These are phyloP conservation scores for Bradypus variegatus DNA, from an alignment of 2,797 vertebrate species.

Conservation along the genomic window DNA sequence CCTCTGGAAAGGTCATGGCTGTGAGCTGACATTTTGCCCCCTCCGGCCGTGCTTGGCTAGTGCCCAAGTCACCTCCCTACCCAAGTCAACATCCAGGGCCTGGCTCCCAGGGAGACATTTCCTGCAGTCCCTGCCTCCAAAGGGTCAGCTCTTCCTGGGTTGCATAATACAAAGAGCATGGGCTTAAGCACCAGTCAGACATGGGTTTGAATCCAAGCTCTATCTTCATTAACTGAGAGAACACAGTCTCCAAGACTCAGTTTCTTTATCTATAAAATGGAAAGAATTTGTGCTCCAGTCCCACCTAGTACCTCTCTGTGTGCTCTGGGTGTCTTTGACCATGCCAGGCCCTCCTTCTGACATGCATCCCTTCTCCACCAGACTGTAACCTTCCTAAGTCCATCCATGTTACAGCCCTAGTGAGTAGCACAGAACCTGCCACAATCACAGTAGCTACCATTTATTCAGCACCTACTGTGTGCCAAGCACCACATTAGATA, in stretches of 20 bases:
- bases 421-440: no score
- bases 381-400: background rate
- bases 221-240: background rate
- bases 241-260: background rate
- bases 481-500: background rate
- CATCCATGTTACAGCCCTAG: background rate
- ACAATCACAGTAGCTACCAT: background rate
- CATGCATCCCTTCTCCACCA: background rate
- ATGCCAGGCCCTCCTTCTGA: no score
- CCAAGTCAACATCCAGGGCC: background rate
- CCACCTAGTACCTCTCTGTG: background rate
- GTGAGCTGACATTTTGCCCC: background rate
- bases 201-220: background rate
- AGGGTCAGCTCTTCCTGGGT: background rate
- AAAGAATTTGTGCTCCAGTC: rapidly evolving
- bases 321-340: background rate
- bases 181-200: background rate
- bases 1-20: background rate
- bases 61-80: background rate
- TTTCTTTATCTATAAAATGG: background rate
- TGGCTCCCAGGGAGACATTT: background rate
- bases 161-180: background rate
- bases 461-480: background rate
- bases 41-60: background rate
- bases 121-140: background rate